These are phyloP conservation scores for Drosophila lacertosa DNA, from an alignment of 1,140 invertebrate genomes.

Conservation along the genomic window DNA sequence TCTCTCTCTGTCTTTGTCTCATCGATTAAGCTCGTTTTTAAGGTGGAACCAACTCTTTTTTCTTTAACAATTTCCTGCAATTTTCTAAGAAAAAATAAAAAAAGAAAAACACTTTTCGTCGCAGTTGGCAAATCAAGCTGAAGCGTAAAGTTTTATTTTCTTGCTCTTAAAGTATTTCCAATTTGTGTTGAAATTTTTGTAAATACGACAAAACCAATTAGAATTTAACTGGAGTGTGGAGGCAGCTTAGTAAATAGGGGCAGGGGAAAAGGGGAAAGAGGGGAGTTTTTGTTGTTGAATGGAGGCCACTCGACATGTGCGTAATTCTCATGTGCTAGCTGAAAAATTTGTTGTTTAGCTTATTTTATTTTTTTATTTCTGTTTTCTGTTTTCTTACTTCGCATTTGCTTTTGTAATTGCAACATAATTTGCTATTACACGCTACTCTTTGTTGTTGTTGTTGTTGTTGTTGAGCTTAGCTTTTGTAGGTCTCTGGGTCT, in stretches of 20 bases:
- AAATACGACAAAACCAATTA: conserved; percentile 68
- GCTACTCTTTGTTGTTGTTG: conserved; percentile 56
- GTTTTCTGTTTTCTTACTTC: conserved; percentile 35
- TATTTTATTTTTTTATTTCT: conserved; percentile 36
- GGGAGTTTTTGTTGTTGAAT: background rate
- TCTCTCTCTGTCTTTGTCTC: too few relatives aligned
- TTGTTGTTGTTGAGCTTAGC: conserved; percentile 50
- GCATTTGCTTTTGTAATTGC: conserved; percentile 77
- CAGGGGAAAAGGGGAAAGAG: background rate
- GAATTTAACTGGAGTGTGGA: conserved; percentile 41
- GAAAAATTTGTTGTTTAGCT: conserved; percentile 29
- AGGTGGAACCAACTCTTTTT: conserved; percentile 60
- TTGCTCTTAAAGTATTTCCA: conserved; percentile 6
- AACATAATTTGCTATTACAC: conserved; percentile 82
- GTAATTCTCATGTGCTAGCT: conserved; percentile 55
- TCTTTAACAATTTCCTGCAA: conserved; percentile 69
- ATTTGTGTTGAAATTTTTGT: conserved; percentile 25
- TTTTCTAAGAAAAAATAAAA: too few relatives aligned
- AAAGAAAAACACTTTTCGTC: conserved; percentile 34
- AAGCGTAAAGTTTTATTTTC: conserved; percentile 35
- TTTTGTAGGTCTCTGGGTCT: conserved; percentile 80
- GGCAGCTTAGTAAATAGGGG: background rate
- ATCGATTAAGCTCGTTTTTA: conserved; percentile 61
- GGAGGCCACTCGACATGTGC: conserved; percentile 52
- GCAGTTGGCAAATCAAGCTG: conserved; percentile 45